Percentiles rank a stretch among this genome's conserved stretches.
Conservation (phyloP, 2,797 vertebrate genomes). For the Notolepis coatsorum region DNA sequence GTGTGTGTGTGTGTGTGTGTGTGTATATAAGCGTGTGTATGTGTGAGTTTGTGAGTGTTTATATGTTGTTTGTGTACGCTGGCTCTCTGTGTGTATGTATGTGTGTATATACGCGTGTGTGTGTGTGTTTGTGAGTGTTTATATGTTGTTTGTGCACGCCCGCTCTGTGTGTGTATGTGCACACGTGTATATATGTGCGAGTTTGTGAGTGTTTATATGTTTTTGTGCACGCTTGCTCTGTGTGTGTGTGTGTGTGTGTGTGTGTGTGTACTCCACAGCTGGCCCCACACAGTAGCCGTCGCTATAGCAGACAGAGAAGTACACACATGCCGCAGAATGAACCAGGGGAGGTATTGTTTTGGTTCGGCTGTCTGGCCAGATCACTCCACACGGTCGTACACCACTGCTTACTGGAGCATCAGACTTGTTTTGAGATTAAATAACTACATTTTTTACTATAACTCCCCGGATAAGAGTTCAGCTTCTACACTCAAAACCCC, state of each 20-base stretch:
- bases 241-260: slow-evolving; percentile 8
- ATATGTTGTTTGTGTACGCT: background rate
- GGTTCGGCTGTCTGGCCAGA: too few relatives aligned
- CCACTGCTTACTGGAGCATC: background rate
- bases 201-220: too few relatives aligned
- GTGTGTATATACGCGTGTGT: background rate
- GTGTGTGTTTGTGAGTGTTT: background rate
- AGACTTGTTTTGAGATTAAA: background rate
- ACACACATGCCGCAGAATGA: background rate
- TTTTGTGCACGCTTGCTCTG: background rate
- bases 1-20: background rate
- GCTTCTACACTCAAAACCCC: background rate
- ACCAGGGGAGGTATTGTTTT: background rate
- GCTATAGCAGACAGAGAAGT: background rate
- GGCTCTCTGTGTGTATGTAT: background rate
- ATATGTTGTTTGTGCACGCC: background rate
- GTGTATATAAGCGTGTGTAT: background rate
- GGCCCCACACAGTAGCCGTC: background rate
- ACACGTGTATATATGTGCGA: too few relatives aligned
- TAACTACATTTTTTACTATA: background rate
- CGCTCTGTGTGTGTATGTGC: background rate
- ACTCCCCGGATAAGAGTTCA: background rate
- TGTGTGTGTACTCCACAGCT: background rate
- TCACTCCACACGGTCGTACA: background rate
- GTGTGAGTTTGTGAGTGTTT: background rate